Evolutionary conservation across 2,888 invertebrate species (phyloP), one percentile per base, ranked within the genome.

Genomic region (Punctoribates punctum): DNA sequence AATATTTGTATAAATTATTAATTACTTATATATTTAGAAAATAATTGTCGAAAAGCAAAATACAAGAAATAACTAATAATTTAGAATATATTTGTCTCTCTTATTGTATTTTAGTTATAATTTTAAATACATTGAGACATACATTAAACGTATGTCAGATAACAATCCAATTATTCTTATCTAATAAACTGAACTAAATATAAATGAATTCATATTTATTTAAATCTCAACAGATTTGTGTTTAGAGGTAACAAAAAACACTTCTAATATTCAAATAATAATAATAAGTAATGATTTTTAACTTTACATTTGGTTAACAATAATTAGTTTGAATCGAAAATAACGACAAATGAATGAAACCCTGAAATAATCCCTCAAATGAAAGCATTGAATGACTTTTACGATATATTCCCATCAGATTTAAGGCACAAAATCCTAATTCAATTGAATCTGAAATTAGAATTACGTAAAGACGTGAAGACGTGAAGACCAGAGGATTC

Each of bases 261-360:
- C n/a, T n/a, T n/a, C n/a, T n/a, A n/a, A n/a, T n/a, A n/a, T n/a
- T n/a, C n/a, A n/a, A n/a, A n/a, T n/a, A n/a, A n/a, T n/a, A n/a
- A n/a, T n/a, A n/a, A n/a, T n/a, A n/a, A n/a, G n/a, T n/a, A n/a
- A n/a, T n/a, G n/a, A n/a, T n/a, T n/a, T n/a, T n/a, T n/a, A n/a
- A n/a, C n/a, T n/a, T n/a, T n/a, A n/a, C n/a, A 67, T n/a, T 34
- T 34, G 25, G 9, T 29, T 62, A 62, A 62, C 54, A 54, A 54
- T 48, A 17, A 15, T 57, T 62, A 27, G 27, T 27, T 62, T 62
- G 4, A 27, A n/a, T 25, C 11, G n/a, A 20, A 67, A 20, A 38
- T 67, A 67, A 29, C 38, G 67, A 67, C 67, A 67, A 67, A 20
- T n/a, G 42, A 13, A 38, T 67, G 67, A 67, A 62, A 67, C 67